phyloP scores from a whole-genome alignment of 2,113 vertebrate species.

The Myotis yumanensis region DNA sequence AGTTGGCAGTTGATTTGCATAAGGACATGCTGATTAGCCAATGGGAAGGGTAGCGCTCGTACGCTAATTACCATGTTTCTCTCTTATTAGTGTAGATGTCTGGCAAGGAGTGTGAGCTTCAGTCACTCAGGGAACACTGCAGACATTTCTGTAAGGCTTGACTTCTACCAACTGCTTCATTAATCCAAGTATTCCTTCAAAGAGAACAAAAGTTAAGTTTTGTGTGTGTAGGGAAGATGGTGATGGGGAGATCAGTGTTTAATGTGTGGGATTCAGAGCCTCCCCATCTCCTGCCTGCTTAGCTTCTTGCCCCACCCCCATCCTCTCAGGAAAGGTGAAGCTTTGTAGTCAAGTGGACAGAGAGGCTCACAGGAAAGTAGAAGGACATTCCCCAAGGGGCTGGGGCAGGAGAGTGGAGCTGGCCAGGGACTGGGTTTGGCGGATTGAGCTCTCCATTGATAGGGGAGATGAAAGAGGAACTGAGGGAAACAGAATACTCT shows the following conservation, averaged over 20 bases:
- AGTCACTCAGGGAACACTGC: background rate
- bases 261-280: background rate
- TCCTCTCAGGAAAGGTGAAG: background rate
- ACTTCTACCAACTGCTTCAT: background rate
- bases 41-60: no score
- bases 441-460: background rate
- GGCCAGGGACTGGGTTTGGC: background rate
- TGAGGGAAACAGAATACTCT: background rate
- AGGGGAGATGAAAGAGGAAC: background rate
- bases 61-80: no score
- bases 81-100: no score
- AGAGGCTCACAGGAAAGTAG: background rate
- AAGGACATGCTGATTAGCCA: no score
- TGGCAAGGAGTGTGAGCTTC: background rate
- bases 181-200: background rate
- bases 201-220: background rate
- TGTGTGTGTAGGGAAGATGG: background rate
- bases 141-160: background rate
- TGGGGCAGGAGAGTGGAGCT: background rate
- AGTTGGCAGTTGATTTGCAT: no score
- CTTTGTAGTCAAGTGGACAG: background rate
- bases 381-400: background rate
- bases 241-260: background rate
- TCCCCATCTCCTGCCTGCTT: background rate
- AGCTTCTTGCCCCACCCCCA: rapidly evolving